Conservation (phyloP, 2,113 vertebrate species). For the Daubentonia madagascariensis region DNA sequence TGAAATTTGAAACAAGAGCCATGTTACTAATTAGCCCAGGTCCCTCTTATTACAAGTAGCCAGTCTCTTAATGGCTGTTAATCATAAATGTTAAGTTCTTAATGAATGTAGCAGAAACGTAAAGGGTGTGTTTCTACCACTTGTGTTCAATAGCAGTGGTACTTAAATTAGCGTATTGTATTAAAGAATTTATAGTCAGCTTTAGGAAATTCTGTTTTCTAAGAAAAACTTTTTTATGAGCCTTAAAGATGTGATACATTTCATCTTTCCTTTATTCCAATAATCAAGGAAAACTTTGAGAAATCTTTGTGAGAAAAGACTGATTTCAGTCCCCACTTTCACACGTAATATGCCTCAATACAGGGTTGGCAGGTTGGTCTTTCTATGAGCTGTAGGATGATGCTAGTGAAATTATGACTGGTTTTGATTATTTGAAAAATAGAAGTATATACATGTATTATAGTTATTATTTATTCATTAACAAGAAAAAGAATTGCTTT, state of each 20-base stretch:
- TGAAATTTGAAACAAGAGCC: neutral
- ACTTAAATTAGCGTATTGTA: neutral
- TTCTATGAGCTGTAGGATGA: neutral
- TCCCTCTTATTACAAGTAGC: neutral
- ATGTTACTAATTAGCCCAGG: neutral
- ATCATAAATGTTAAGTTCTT: neutral
- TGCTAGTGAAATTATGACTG: neutral
- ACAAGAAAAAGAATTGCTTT: slow-evolving; percentile 1
- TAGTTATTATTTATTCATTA: neutral
- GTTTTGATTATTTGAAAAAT: neutral
- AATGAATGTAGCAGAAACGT: neutral
- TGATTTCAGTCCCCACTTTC: neutral
- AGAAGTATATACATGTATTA: neutral
- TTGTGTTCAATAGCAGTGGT: neutral
- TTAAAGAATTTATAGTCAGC: neutral
- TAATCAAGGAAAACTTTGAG: neutral
- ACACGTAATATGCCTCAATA: neutral
- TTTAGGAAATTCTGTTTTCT: neutral
- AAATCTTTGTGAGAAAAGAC: neutral
- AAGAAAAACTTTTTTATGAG: neutral
- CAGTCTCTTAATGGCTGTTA: neutral
- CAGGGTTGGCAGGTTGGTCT: neutral
- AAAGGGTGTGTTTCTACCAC: neutral
- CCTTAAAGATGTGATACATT: neutral
- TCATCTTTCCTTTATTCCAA: neutral